These are phyloP conservation scores for Drosophila eugracilis DNA, from an alignment of 1,140 invertebrate species.

Conservation along the genomic window DNA sequence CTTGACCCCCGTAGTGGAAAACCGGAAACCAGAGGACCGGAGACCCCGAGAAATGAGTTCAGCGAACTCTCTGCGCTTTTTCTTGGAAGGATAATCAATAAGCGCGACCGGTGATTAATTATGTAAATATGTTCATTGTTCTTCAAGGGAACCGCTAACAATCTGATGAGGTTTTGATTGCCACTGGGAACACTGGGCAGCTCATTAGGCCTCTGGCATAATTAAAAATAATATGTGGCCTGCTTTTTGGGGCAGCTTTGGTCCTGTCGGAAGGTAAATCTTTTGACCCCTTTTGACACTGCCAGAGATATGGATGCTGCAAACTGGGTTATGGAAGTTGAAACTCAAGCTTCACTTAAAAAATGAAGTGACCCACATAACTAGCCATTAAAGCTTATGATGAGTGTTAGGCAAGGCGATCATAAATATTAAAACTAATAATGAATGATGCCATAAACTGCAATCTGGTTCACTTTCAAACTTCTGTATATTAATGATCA, in stretches of 20 bases:
- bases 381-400: background rate
- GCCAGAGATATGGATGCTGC: background rate
- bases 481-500: no score
- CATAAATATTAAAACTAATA: background rate
- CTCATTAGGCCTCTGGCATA: conserved; percentile 32
- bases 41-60: conserved; percentile 51
- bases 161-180: conserved; percentile 60
- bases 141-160: conserved; percentile 27
- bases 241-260: conserved; percentile 1
- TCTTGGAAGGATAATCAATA: conserved; percentile 55
- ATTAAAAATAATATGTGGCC: conserved; percentile 47
- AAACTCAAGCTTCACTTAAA: background rate
- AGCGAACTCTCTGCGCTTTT: conserved; percentile 39
- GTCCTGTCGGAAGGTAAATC: background rate
- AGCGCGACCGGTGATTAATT: conserved; percentile 68
- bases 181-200: conserved; percentile 36
- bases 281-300: background rate
- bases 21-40: conserved; percentile 4
- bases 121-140: conserved; percentile 59
- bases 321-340: background rate
- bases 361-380: background rate
- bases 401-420: background rate
- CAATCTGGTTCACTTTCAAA: background rate
- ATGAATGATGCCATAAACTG: background rate
- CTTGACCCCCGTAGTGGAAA: background rate